phyloP scores from a whole-genome alignment of 2,797 vertebrate genomes.

The Denticeps clupeoides region DNA sequence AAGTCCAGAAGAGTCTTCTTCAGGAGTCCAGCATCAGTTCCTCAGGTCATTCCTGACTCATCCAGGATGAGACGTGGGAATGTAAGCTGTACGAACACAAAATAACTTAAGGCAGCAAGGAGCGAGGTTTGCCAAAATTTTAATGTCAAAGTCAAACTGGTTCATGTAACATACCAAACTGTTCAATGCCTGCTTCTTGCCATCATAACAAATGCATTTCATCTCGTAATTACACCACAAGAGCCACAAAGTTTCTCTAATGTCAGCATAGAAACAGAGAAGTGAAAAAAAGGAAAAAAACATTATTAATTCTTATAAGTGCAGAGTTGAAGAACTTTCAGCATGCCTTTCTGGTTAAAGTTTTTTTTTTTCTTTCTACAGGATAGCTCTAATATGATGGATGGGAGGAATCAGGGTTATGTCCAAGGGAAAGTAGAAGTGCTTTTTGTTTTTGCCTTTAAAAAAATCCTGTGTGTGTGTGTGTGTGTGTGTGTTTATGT shows the following conservation, averaged over 20 bases:
- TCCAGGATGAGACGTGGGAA: too few relatives aligned
- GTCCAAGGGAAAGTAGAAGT: neutral
- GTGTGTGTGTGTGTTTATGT: neutral
- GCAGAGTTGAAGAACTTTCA: conserved; percentile 63
- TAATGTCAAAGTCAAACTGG: conserved; percentile 69
- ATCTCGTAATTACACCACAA: conserved; percentile 51
- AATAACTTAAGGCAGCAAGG: too few relatives aligned
- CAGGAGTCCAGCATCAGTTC: too few relatives aligned
- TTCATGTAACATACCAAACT: conserved; percentile 66
- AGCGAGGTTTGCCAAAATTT: conserved; percentile 53
- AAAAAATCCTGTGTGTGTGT: conserved; percentile 16
- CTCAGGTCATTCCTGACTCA: too few relatives aligned
- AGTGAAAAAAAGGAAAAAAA: conserved; percentile 28
- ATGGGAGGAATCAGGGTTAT: conserved; percentile 9
- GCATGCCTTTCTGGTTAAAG: conserved; percentile 63
- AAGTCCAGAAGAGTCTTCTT: too few relatives aligned
- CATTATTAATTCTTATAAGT: conserved; percentile 41
- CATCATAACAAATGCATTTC: conserved; percentile 60
- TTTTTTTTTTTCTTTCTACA: conserved; percentile 54
- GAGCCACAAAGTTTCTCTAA: conserved; percentile 39
- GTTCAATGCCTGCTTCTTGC: conserved; percentile 36
- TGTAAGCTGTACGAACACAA: too few relatives aligned
- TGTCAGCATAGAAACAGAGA: conserved; percentile 45
- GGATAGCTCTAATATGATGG: conserved; percentile 40
- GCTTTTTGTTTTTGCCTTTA: conserved; percentile 20